Conservation (phyloP, 2,888 invertebrate species). For the Agrypnus murinus region DNA sequence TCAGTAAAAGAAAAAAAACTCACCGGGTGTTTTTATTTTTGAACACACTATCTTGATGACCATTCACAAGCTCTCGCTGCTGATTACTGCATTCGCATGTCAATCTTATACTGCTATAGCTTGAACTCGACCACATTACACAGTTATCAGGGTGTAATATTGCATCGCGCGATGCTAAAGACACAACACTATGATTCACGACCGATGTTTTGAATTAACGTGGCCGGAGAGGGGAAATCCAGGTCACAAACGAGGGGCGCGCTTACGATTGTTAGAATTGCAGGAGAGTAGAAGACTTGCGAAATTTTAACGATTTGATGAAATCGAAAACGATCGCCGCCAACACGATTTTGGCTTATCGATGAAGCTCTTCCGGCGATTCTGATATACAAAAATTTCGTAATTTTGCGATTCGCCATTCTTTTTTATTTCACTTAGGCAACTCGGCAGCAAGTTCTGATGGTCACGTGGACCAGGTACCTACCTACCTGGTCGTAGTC, state of each 20-base stretch:
- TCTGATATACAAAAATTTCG: background rate
- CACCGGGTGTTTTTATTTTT: conserved; percentile 31
- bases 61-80: conserved; percentile 39
- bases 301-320: background rate
- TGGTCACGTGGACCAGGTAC: conserved; percentile 42
- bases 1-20: conserved; percentile 5
- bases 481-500: conserved; percentile 39
- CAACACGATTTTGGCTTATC: background rate
- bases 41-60: conserved; percentile 28
- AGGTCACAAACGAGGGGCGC: conserved; percentile 48
- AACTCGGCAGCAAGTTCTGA: conserved; percentile 6
- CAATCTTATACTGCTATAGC: conserved; percentile 36
- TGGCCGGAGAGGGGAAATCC: conserved; percentile 54
- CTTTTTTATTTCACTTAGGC: conserved; percentile 17
- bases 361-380: background rate
- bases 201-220: conserved; percentile 53
- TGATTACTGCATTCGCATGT: conserved; percentile 46
- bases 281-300: conserved; percentile 8
- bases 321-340: background rate
- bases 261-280: conserved; percentile 27
- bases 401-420: conserved; percentile 36
- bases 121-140: conserved; percentile 52
- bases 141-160: conserved; percentile 55
- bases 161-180: conserved; percentile 52
- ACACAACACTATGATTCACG: conserved; percentile 50